Evolutionary conservation across 1,140 invertebrate genomes (phyloP), one percentile per base, ranked within the genome.

Genomic region (Lepidotrigona ventralis): DNA sequence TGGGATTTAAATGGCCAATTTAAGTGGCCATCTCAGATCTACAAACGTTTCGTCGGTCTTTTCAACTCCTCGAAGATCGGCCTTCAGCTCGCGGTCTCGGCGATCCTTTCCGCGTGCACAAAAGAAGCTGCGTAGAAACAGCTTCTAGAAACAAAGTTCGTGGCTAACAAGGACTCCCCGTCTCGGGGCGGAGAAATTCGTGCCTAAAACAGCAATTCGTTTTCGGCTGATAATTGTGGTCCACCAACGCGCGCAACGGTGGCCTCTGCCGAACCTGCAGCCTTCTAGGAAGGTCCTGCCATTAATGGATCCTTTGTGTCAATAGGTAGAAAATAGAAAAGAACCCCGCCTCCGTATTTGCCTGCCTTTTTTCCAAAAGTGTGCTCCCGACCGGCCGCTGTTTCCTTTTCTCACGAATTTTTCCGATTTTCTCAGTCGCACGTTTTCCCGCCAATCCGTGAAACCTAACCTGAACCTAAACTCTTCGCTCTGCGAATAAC

Each of bases 241-340:
- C 68, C 63, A 39, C 0, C 2, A 68, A 21, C n/a, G n/a, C 33
- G 33, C 33, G 33, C 33, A 33, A 39, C 4, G 12, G 21, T 4
- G 14, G 14, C 1, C 72, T 33, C 33, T 73, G 29, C 53, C 0
- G 64, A 76, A 46, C 75, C 75, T 74, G 29, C 68, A 39, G 69
- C 39, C 75, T 87, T 46, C 64, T 53, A 53, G 80, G 53, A 53
- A 74, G 69, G 75, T 74, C 58, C 70, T 64, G 58, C 74, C 70
- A 60, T 85, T 70, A 63, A 29, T n/a, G 68, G 26, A 76, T 83
- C 72, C 85, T 84, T 86, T 87, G 69, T 89, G 85, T 72, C 82
- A 86, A 84, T 79, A 84, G 84, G 83, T 88, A n/a, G n/a, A n/a
- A n/a, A n/a, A n/a, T 85, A 85, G 80, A 78, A 81, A 85, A 33